phyloP scores from a whole-genome alignment of 2,113 vertebrate genomes.

The Phrynosoma blainvillii region DNA sequence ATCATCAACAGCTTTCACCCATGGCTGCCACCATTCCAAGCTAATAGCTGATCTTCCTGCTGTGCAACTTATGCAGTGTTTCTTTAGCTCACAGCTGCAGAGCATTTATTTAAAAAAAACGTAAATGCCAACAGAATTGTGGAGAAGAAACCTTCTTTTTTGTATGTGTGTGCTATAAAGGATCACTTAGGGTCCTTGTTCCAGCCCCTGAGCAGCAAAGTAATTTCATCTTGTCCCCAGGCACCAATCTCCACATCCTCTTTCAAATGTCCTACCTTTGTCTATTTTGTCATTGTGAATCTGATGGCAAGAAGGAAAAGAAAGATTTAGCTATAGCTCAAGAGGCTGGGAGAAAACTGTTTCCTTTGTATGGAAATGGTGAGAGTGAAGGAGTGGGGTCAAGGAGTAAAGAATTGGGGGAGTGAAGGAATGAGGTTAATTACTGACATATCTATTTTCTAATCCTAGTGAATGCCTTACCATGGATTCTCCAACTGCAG shows the following conservation, averaged over 20 bases:
- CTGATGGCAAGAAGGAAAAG: neutral
- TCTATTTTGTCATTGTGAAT: neutral
- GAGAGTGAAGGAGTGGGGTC: no score
- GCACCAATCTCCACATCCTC: neutral
- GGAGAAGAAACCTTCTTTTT: neutral
- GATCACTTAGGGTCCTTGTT: neutral
- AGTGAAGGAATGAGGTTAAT: no score
- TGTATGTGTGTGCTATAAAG: neutral
- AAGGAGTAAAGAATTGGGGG: no score
- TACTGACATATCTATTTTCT: no score
- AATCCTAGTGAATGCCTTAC: no score
- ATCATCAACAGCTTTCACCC: neutral
- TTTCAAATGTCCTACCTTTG: neutral
- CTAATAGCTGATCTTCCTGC: neutral
- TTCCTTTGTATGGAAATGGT: no score
- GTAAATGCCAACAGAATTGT: conserved; percentile 3
- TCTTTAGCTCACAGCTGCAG: neutral
- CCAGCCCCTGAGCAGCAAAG: neutral
- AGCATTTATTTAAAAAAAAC: neutral
- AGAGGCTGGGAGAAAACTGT: no score
- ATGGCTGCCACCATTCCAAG: neutral
- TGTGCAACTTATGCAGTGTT: neutral
- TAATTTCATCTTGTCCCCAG: neutral
- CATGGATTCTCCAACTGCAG: no score
- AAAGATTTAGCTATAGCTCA: no score